A percentile compares a stretch with the other conserved stretches of the same genome.
These are phyloP conservation scores for Protophormia terraenovae DNA, from an alignment of 2,888 invertebrate species.

Conservation along the genomic window DNA sequence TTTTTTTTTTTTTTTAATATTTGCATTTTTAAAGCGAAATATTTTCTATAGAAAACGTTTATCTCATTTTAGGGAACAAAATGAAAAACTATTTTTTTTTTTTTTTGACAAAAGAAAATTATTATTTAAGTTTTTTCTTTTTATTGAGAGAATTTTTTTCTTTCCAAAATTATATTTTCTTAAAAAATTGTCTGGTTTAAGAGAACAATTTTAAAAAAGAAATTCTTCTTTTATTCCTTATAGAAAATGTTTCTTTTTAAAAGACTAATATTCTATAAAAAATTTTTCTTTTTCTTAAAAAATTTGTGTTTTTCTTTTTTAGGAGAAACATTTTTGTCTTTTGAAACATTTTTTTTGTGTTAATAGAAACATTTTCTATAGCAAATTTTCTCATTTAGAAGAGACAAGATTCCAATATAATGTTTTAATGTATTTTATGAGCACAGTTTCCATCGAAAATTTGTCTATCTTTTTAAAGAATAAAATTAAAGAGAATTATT, in stretches of 20 bases:
- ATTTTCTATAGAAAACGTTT: background rate
- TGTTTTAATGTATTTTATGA: too few relatives aligned
- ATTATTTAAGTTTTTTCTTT: too few relatives aligned
- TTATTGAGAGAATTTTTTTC: background rate
- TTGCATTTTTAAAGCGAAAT: background rate
- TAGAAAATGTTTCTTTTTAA: background rate
- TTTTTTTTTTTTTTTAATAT: too few relatives aligned
- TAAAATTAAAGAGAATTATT: background rate
- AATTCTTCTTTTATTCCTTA: background rate
- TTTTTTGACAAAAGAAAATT: too few relatives aligned
- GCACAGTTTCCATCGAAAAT: background rate
- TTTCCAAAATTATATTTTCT: too few relatives aligned
- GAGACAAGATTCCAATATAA: too few relatives aligned
- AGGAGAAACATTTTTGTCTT: too few relatives aligned
- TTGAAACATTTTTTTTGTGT: too few relatives aligned
- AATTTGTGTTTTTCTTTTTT: too few relatives aligned
- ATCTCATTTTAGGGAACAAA: too few relatives aligned
- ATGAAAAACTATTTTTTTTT: too few relatives aligned
- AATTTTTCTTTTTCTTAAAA: background rate
- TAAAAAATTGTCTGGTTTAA: background rate
- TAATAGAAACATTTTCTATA: background rate
- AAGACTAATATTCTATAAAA: background rate
- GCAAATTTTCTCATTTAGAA: background rate
- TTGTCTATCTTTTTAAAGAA: too few relatives aligned
- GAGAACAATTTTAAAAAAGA: background rate